Evolutionary conservation across 2,888 invertebrate genomes (phyloP).

Genomic region (Saturnia japonica): DNA sequence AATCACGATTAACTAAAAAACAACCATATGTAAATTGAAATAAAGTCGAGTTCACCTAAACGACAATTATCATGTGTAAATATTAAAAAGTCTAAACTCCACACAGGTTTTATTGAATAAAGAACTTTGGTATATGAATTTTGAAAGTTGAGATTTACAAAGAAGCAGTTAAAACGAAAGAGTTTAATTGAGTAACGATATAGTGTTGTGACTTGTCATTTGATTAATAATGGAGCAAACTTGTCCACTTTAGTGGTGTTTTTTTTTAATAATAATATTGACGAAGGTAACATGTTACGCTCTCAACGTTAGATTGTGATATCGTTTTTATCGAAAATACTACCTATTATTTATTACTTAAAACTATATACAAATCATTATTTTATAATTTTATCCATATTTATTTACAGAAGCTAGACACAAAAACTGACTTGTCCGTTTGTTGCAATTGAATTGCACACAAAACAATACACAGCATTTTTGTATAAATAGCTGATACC

Average conservation of each 20-base stretch:
- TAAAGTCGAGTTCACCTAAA: slow-evolving; percentile 40
- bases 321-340: slow-evolving; percentile 23
- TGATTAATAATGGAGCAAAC: slow-evolving; percentile 79
- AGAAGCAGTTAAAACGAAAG: slow-evolving; percentile 44
- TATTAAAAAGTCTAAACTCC: slow-evolving; percentile 13
- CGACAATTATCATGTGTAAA: not conserved
- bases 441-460: no score
- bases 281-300: slow-evolving; percentile 64
- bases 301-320: slow-evolving; percentile 51
- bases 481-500: no score
- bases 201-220: slow-evolving; percentile 78
- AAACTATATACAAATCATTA: no score
- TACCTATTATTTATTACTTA: not conserved
- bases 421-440: no score
- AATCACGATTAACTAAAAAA: slow-evolving; percentile 27
- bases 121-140: rapidly evolving
- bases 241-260: slow-evolving; percentile 62
- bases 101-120: slow-evolving; percentile 20
- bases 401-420: no score
- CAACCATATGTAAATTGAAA: slow-evolving; percentile 28
- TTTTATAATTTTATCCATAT: no score
- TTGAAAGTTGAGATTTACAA: slow-evolving; percentile 31
- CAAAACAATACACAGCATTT: no score
- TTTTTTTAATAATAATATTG: slow-evolving; percentile 61
- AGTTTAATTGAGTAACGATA: slow-evolving; percentile 77